These are phyloP conservation scores for Chrysocyon brachyurus DNA, from an alignment of 2,797 vertebrate species.

Conservation along the genomic window DNA sequence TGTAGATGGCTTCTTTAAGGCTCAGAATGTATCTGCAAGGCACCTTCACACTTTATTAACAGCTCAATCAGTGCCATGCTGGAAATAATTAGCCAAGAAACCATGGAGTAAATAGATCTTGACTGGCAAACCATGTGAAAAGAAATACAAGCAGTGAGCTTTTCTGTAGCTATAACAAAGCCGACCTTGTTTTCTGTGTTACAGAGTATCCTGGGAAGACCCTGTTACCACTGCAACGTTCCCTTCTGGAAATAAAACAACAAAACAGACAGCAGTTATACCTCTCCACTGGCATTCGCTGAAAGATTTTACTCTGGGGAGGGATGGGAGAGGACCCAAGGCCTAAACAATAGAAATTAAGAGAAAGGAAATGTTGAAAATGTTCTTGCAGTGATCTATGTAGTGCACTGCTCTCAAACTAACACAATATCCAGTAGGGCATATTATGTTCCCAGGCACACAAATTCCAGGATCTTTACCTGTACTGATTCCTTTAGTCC, in stretches of 20 bases:
- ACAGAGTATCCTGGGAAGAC: rapidly evolving
- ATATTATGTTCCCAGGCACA: background rate
- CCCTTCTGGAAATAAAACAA: constrained; percentile 74
- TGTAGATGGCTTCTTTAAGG: constrained; percentile 89
- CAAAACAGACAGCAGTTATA: background rate
- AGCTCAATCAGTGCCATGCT: constrained; percentile 90
- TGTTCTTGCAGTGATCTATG: background rate
- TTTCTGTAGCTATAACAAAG: constrained; percentile 56
- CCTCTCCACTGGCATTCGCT: constrained; percentile 50
- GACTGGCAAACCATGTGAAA: constrained; percentile 78
- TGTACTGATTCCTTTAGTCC: background rate
- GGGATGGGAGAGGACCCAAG: background rate
- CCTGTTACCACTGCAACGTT: constrained; percentile 1
- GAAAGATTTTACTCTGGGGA: background rate
- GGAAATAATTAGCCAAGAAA: constrained; percentile 89
- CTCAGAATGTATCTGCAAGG: constrained; percentile 88
- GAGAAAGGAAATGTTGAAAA: constrained; percentile 15
- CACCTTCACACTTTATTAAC: constrained; percentile 95
- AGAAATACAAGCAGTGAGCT: constrained; percentile 69
- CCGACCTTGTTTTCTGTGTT: constrained; percentile 44
- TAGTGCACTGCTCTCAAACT: background rate
- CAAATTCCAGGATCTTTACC: background rate
- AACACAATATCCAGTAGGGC: background rate
- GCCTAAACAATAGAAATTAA: background rate
- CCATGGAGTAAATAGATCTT: constrained; percentile 85